phyloP scores from a whole-genome alignment of 2,797 vertebrate species.

The Sternotherus odoratus region DNA sequence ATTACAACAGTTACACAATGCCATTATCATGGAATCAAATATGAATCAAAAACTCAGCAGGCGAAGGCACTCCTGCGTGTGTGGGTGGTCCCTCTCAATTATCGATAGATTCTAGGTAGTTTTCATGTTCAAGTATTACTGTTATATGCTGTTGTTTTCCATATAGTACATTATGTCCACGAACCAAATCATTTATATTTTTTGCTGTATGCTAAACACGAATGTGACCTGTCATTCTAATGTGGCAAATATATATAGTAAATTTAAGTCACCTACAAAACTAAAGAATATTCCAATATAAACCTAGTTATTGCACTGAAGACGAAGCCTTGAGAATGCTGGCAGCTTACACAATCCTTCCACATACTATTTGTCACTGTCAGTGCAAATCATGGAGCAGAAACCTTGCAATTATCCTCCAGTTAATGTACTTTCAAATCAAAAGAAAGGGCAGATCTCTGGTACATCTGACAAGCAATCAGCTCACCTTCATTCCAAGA shows the following conservation, averaged over 20 bases:
- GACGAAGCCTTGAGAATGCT: not conserved
- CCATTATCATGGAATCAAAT: not conserved
- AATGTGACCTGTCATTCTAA: not conserved
- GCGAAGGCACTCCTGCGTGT: not conserved
- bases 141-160: not conserved
- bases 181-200: not conserved
- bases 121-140: not conserved
- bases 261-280: not conserved
- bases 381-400: slow-evolving; percentile 4
- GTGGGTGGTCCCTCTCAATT: not conserved
- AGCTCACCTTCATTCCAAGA: slow-evolving; percentile 5
- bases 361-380: slow-evolving; percentile 45
- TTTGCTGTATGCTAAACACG: not conserved
- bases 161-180: not conserved
- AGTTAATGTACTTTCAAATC: slow-evolving; percentile 46
- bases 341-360: not conserved
- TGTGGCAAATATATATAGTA: not conserved
- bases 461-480: slow-evolving; percentile 12
- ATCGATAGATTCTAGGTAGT: not conserved
- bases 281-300: not conserved
- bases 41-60: not conserved
- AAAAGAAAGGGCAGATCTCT: slow-evolving; percentile 9
- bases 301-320: not conserved
- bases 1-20: not conserved
- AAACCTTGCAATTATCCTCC: slow-evolving; percentile 32